Base-by-base conservation (phyloP, 2,113 vertebrate genomes). In the Misgurnus anguillicaudatus region DNA sequence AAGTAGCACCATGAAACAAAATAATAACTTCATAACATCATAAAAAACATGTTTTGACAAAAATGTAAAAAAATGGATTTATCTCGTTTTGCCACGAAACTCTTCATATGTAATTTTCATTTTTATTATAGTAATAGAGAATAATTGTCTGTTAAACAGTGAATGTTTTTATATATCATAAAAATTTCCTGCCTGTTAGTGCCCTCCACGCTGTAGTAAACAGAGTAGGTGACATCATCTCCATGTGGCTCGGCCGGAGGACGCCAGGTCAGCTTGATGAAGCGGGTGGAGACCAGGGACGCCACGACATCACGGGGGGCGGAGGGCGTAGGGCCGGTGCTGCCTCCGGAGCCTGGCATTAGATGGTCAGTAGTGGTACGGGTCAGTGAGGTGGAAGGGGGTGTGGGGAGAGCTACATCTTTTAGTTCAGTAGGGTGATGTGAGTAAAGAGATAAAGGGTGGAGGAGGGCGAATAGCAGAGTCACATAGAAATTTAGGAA, bases 281-380 rank as follows among this genome's bases (percentile, higher is more conserved):
- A 99, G 84, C 98, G 97, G 10, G 98, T 99, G 86, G 98, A 99
- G 75, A 99, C 97, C 24, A 99, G 93, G 0, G 97, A 98, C 53
- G 98, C 98, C 93, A 99, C 96, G 4, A 99, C 95, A 3, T 99
- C 98, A 14, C 98, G 91, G 0, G 98, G 98, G 11, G 94, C 94
- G 0, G 97, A 96, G 88, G 98, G 94, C 81, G 95, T 83, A 31
- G 96, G 96, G 86, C 96, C 96, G 39, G 93, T 87, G 8, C 88
- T 82, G n/a, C 94, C 91, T 84, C 95, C 89, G 36, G 89, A 89
- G 90, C 96, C 96, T 95, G 95, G 94, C 90, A 95, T 97, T 97
- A 98, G 95, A 98, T 96, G 96, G 95, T 98, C 96, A 98, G 96
- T 95, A 99, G 98, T 98, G 95, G 98, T 95, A 99, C 94, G 96